Evolutionary conservation across 2,888 invertebrate species (phyloP), one percentile per base, ranked within the genome.

Genomic region (Nomada hirtipes): DNA sequence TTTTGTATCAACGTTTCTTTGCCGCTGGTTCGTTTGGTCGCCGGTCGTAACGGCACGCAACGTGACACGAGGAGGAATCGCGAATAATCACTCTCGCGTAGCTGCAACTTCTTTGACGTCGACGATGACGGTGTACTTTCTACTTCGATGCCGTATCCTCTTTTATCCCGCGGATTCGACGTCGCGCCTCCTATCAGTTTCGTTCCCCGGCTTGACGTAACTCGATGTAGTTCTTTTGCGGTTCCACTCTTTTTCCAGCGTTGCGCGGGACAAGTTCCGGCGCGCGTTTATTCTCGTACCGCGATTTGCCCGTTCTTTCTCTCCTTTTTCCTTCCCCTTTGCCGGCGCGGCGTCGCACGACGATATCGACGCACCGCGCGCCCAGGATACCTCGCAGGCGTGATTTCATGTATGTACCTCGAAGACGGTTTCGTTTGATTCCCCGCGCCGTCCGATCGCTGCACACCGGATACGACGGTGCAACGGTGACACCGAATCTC

Each of bases 111-210:
- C 84, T 81, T 76, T 57, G 87, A 86, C 86, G 75, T 76, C 76
- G 76, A 86, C 78, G 82, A 86, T 86, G 86, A 85, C 85, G 86
- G 29, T 83, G 85, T 79, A 69, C 77, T 86, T 86, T 86, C 84
- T 69, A 82, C 82, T 78, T 70, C 59, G 76, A 61, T 60, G 77
- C 69, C 87, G 82, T 85, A 73, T 82, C 78, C 80, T 82, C 74
- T 67, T 79, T 83, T 74, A 77, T 71, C 79, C 83, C 63, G 78
- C 55, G 72, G 55, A 61, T 72, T 76, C 61, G 79, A 79, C 83
- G 71, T 83, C 79, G 78, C 83, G 68, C 78, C 82, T 75, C 82
- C 83, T 84, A 83, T 79, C 83, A 83, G 67, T 70, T 75, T 69
- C 79, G 74, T 68, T 81, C 82, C 23, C 67, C 71, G 82, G 60